phyloP scores from a whole-genome alignment of 2,888 invertebrate genomes.

The Cheilosia scutellata region DNA sequence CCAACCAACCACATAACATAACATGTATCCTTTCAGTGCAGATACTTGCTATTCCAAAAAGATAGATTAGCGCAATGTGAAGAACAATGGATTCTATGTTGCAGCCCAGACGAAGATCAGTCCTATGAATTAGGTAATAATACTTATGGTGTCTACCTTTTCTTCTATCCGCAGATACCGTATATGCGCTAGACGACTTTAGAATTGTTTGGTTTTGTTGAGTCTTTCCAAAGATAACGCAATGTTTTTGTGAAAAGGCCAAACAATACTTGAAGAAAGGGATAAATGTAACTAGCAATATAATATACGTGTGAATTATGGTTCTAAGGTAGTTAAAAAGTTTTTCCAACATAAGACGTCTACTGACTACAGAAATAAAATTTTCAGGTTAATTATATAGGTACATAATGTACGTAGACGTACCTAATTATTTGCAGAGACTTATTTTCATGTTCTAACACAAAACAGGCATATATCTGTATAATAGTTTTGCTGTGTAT shows the following conservation, averaged over 20 bases:
- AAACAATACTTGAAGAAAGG: neutral
- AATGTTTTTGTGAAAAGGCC: neutral
- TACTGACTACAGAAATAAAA: too few species aligned
- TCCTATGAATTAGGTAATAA: neutral
- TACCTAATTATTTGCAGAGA: too few species aligned
- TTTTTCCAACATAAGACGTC: too few species aligned
- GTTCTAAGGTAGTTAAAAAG: too few species aligned
- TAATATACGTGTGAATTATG: neutral
- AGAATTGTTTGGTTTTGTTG: slow-evolving; percentile 9
- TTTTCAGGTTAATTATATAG: too few species aligned
- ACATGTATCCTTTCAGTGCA: slow-evolving; percentile 2
- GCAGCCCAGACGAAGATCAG: slow-evolving; percentile 4
- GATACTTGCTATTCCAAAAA: neutral
- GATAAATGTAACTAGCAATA: neutral
- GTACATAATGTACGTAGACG: too few species aligned
- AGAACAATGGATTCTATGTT: slow-evolving; percentile 3
- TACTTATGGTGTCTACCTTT: neutral
- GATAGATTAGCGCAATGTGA: neutral
- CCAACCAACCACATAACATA: neutral
- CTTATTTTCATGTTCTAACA: too few species aligned
- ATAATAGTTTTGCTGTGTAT: too few species aligned
- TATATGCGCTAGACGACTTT: slow-evolving; percentile 14
- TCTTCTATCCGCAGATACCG: neutral
- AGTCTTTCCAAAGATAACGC: neutral
- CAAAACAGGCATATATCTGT: too few species aligned